Percentiles rank a stretch among this genome's conserved stretches.
Conservation (phyloP, 1,140 invertebrate genomes). For the Pomacea maculata region DNA sequence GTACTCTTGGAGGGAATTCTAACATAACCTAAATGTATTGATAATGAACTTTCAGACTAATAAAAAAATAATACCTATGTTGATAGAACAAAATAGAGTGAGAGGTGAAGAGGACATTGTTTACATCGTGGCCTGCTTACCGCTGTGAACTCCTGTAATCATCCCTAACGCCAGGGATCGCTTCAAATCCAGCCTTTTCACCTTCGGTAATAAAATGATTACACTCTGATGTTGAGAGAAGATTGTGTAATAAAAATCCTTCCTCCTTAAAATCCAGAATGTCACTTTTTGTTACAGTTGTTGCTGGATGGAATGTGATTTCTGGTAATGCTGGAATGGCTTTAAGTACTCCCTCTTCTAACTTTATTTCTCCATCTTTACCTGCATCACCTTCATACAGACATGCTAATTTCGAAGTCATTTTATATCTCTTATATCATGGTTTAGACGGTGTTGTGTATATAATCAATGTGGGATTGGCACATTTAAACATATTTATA, state of each 20-base stretch:
- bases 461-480: not conserved
- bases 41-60: too few relatives aligned
- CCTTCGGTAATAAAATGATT: conserved; percentile 41
- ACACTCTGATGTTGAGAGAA: conserved; percentile 44
- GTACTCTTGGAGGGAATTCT: too few relatives aligned
- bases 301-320: not conserved
- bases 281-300: conserved; percentile 28
- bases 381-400: conserved; percentile 34
- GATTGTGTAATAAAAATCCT: conserved; percentile 48
- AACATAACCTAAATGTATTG: too few relatives aligned
- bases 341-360: conserved; percentile 23
- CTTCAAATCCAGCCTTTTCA: conserved; percentile 46
- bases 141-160: conserved; percentile 48
- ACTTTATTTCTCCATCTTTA: conserved; percentile 34
- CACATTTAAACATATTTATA: not conserved
- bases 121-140: conserved; percentile 17
- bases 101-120: too few relatives aligned
- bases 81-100: too few relatives aligned
- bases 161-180: conserved; percentile 34
- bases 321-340: conserved; percentile 5
- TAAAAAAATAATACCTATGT: too few relatives aligned
- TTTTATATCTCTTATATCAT: not conserved
- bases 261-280: conserved; percentile 51
- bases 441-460: not conserved
- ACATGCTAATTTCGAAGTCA: not conserved